Base-by-base conservation (phyloP, 1,140 invertebrate genomes). In the Sipha flava region DNA sequence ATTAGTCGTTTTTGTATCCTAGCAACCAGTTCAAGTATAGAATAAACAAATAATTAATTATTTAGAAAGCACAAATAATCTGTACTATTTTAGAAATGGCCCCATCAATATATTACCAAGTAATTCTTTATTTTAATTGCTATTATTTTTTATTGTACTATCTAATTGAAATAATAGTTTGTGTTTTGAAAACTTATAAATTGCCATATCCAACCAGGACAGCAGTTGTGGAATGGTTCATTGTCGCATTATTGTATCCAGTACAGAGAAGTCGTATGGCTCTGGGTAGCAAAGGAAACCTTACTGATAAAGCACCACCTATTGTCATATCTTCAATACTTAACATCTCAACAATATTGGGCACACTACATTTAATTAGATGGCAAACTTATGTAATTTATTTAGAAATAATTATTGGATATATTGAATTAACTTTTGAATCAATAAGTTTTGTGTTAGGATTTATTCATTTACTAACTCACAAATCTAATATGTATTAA, bases 401-500 rank as follows among this genome's bases (percentile, higher is more conserved):
- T 77, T 57, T 77, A 59, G 73, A 77, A 77, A 26, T 77, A 40
- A 59, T 77, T 18, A 77, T 77, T 43, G 73, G 73, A 40, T 57
- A 57, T 43, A 77, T 77, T 37, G 73, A 77, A 40, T 57, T 77
- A 43, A 77, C 52, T 23, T 57, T 77, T 57, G 73, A 77, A 6
- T 49, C 26, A 21, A 54, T 77, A 37, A 59, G 52, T 23, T 77
- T 77, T 77, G 16, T 59, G 29, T 40, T 77, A 59, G 73, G 73
- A 59, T 54, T 77, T 37, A 59, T 77, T 40, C 73, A 77, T 57
- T 77, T 77, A 57, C 29, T 77, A 57, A 77, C 73, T 18, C 73
- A 77, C 26, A 77, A 77, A 43, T 77, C 73, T n/a, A 77, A 59
- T 59, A 77, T 77, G 73, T 77, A 77, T 43, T 77, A n/a, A 57